Evolutionary conservation across 1,140 invertebrate species (phyloP).

Genomic region (Bicyclus anynana): DNA sequence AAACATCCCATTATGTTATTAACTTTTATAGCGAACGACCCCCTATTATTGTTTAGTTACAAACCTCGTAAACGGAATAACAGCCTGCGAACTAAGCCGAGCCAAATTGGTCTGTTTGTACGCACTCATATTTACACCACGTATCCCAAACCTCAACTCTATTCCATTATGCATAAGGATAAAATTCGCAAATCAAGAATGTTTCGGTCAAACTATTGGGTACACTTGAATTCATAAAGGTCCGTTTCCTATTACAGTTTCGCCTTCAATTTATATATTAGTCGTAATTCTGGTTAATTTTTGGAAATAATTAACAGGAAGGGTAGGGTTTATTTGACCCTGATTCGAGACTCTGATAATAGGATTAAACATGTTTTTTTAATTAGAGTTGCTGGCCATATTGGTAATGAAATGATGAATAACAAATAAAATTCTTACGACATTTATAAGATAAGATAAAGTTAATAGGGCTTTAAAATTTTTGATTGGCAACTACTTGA

Average conservation of each 20-base stretch:
- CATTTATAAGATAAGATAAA: no score
- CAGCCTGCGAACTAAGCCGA: slow-evolving; percentile 10
- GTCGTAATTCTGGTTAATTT: not conserved
- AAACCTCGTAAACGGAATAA: slow-evolving; percentile 19
- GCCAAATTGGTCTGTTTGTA: slow-evolving; percentile 18
- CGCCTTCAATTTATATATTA: slow-evolving; percentile 5
- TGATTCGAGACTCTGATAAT: no score
- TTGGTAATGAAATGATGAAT: no score
- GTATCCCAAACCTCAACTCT: not conserved
- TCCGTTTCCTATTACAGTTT: slow-evolving; percentile 1
- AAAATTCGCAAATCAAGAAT: not conserved
- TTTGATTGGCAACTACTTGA: no score
- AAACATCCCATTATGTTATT: slow-evolving; percentile 16
- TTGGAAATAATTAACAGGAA: not conserved
- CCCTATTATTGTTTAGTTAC: slow-evolving; percentile 20
- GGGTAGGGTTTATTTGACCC: no score
- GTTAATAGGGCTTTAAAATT: no score
- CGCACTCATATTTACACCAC: slow-evolving; percentile 8
- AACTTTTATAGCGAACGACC: slow-evolving; percentile 11
- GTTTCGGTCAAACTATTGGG: slow-evolving; percentile 5
- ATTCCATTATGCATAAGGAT: not conserved
- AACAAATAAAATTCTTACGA: no score
- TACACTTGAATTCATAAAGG: slow-evolving; percentile 11
- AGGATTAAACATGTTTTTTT: no score
- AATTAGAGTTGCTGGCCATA: no score